Base-by-base conservation (phyloP, 2,797 vertebrate species). In the Smutsia temminckii region DNA sequence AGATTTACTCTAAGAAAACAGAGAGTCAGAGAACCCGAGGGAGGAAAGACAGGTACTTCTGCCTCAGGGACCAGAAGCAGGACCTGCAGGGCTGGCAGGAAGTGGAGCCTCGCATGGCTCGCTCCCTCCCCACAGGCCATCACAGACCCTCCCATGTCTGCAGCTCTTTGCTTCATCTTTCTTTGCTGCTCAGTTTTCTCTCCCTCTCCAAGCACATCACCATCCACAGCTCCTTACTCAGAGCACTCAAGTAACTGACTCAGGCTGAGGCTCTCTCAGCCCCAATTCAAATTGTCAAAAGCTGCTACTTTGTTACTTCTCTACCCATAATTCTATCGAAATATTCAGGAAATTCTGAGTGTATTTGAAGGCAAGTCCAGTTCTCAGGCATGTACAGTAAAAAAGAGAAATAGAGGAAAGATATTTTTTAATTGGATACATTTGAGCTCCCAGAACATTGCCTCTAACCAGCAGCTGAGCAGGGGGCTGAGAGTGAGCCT, bases 381-480 rank as follows among this genome's bases (percentile, higher is more conserved):
- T 77, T 84, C 87, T 90, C 92, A 79, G 34, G 59, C 5, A 40
- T 17, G 20, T 29, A 85, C 5, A 51, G 16, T 27, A 32, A 72
- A 71, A 46, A 90, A 94, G 55, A 88, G 61, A 95, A 84, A 87
- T 17, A 8, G 11, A 61, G 40, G 11, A 59, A 68, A 66, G 13
- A 53, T 32, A 61, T 49, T 80, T 86, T 93, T 23, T 95, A 90
- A 96, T 13, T 37, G 5, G 57, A 89, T 69, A 49, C 49, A 61
- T 91, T 49, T 64, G 55, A 59, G 78, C 46, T 92, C 40, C 80
- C 69, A 89, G 89, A 92, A 96, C 96, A 97, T 78, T 92, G 89
- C n/a, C 85, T 71, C 37, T 34, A 83, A 81, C n/a, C 77, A 95
- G 91, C 84, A 84, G 78, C 89, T 89, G 96, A 94, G 90, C 89